Evolutionary conservation across 35 echinoderm and acorn worm species (phyloP).

Genomic region (Lytechinus variegatus): DNA sequence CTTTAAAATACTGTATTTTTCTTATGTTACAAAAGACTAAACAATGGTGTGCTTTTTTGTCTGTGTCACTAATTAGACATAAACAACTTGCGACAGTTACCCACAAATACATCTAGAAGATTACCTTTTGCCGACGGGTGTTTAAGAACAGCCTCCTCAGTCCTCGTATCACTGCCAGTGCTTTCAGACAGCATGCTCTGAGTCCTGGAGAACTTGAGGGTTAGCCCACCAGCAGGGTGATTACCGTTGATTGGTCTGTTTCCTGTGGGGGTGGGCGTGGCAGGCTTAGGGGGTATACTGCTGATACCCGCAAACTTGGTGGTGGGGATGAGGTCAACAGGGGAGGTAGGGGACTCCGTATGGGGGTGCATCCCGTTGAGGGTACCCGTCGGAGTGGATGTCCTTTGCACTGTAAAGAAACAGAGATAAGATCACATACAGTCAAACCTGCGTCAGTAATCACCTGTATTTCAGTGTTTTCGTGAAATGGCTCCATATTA

Average conservation of each 20-base stretch:
- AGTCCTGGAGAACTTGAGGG: slow-evolving; percentile 58
- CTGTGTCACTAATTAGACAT: too few species aligned
- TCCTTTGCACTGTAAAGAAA: neutral
- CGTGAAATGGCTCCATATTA: too few species aligned
- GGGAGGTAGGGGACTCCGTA: slow-evolving; percentile 1
- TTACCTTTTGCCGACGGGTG: slow-evolving; percentile 82
- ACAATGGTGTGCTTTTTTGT: too few species aligned
- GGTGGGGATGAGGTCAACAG: neutral
- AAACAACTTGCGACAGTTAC: too few species aligned
- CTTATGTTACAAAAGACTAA: too few species aligned
- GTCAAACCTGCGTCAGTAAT: too few species aligned
- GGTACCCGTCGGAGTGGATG: neutral
- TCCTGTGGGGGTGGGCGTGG: neutral
- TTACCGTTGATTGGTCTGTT: neutral
- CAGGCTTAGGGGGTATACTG: neutral
- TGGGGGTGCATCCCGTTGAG: slow-evolving; percentile 27
- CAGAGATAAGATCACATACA: neutral
- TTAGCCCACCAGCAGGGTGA: slow-evolving; percentile 1
- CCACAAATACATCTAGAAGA: neutral
- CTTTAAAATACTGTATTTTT: too few species aligned
- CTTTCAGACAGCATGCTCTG: slow-evolving; percentile 83
- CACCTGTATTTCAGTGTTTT: too few species aligned
- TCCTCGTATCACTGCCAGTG: slow-evolving; percentile 65
- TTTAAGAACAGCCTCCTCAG: slow-evolving; percentile 76
- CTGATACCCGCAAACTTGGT: neutral